Evolutionary conservation across 2,113 vertebrate genomes (phyloP).

Genomic region (Forbesichthys papilliferus): DNA sequence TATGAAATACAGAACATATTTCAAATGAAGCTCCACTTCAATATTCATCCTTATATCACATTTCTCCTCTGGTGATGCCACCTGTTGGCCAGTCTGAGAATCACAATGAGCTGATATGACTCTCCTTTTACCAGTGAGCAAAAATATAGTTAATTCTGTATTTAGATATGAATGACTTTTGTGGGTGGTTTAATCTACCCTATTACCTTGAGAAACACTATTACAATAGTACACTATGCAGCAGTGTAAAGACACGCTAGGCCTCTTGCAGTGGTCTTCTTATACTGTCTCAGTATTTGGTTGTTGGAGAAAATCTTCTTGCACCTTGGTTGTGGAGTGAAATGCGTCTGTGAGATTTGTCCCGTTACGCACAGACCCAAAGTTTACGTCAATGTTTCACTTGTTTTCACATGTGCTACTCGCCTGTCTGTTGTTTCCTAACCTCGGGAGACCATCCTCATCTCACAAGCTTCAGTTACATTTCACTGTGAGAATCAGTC

Average conservation of each 20-base stretch:
- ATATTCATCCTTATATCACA: constrained; percentile 2
- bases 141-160: neutral
- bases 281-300: constrained; percentile 40
- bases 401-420: constrained; percentile 32
- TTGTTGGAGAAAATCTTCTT: constrained; percentile 31
- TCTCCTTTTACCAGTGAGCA: too few species aligned
- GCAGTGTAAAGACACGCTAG: neutral
- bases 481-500: too few species aligned
- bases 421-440: constrained; percentile 18
- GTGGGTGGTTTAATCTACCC: neutral
- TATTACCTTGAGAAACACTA: neutral
- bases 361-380: constrained; percentile 50
- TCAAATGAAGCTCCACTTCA: constrained; percentile 1
- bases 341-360: constrained; percentile 31
- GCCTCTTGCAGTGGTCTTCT: neutral
- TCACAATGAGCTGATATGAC: constrained; percentile 8
- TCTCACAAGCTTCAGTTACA: too few species aligned
- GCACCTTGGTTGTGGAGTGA: constrained; percentile 60
- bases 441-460: neutral
- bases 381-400: constrained; percentile 65
- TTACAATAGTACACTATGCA: neutral
- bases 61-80: constrained; percentile 43
- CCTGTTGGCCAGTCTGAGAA: constrained; percentile 68
- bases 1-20: constrained; percentile 21
- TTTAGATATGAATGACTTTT: constrained; percentile 11